Evolutionary conservation across 2,888 invertebrate species (phyloP), one percentile per base, ranked within the genome.

Genomic region (Arctia plantaginis): DNA sequence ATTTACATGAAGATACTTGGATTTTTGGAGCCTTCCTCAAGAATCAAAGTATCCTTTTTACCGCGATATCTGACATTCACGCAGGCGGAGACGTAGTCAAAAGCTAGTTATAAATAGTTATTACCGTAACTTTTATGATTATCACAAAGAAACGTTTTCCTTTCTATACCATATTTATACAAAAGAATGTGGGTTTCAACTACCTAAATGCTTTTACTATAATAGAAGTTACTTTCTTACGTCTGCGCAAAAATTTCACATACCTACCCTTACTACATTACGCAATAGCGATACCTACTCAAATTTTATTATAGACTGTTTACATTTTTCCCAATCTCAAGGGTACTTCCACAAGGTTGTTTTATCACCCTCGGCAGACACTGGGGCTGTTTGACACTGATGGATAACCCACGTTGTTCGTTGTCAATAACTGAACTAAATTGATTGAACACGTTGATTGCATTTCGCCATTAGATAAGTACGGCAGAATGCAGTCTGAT

Each of bases 371-470:
- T 79, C 72, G 35, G 73, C 80, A 75, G 77, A 71, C 75, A 77
- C 82, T 77, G 78, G 84, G 84, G 83, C 77, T 74, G 74, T 68
- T 72, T 88, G 89, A 90, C 82, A 80, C 89, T 94, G 94, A 94
- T 94, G 90, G 93, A 94, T 94, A 88, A 88, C 89, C 74, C 82
- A 86, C 86, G 88, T 82, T 85, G 83, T 83, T 82, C 83, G 81
- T 86, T 89, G 92, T 93, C 94, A 92, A 94, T 93, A 93, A 87
- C 87, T 85, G 85, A 88, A 86, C 88, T 86, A 92, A 92, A 93
- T 93, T 94, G 94, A 94, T 94, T 93, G 92, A 94, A 91, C 91
- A 90, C 91, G 91, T 89, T 41, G 68, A 55, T 71, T 76, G 76
- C 76, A 71, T 51, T 73, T 30, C 62, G 64, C 51, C 70, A 73